Evolutionary conservation across 2,888 invertebrate genomes (phyloP), one percentile per base, ranked within the genome.

Genomic region (Spodoptera littoralis): DNA sequence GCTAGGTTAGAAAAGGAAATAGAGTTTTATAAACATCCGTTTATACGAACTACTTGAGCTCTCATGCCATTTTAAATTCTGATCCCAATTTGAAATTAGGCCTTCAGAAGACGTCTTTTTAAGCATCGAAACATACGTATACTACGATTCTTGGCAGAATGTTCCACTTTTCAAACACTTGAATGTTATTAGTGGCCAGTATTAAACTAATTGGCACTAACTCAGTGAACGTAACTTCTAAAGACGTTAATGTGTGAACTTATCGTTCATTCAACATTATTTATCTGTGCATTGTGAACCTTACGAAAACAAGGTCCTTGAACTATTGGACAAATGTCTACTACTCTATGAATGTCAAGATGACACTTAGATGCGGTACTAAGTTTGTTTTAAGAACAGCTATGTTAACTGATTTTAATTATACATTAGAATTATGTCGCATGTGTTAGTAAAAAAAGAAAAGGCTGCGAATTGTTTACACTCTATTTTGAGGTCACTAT

Each of bases 281-380:
- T 79, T 77, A 82, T 76, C 63, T 76, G 24, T 50, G 77, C 68
- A 74, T 80, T 81, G 75, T 76, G 50, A 52, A 65, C 52, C 50
- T 42, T 52, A 60, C 65, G 67, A 78, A 75, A 80, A 68, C 63
- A 51, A 70, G 79, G 73, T 76, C 81, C 78, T 80, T 79, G 78
- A 80, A 78, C 76, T 79, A 77, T 77, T 42, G 57, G 46, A 66
- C 64, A 52, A 67, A 73, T 68, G 64, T 73, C 50, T 70, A 62
- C 60, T 54, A 53, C 48, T 48, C 46, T 55, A 48, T 65, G 77
- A 71, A 74, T 77, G 71, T 66, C 75, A 77, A 70, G 64, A 65
- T 52, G 51, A 42, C 46, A 54, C 65, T 65, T 61, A 11, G 11
- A 50, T 53, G 47, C 58, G 53, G 56, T 56, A n/a, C 24, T 49